Base-by-base conservation (phyloP, 1,140 invertebrate species). In the Prorops nasuta region DNA sequence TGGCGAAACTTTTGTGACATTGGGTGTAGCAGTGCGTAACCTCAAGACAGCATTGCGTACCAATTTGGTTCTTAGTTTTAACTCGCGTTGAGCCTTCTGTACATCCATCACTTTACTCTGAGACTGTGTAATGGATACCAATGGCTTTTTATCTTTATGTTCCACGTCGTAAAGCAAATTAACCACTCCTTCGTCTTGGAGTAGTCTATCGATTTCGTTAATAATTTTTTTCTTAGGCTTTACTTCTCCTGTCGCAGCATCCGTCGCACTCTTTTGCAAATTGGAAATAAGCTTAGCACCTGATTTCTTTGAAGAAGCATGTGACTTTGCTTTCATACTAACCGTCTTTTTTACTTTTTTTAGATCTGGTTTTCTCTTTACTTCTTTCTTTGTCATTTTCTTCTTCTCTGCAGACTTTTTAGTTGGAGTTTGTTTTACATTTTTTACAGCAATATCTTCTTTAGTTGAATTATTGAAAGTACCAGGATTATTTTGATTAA, bases 161-260 rank as follows among this genome's bases (percentile, higher is more conserved):
- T 87, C 84, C 1, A 90, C 79, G 16, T 89, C 86, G 59, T 90
- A 90, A 12, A 92, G 76, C 80, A 92, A 87, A 71, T 91, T 91
- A 1, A 91, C 86, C 2, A 90, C 88, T 1, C 90, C 90, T 68
- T 92, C 90, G 69, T 92, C 90, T 71, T 88, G 88, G 49, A 92
- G 74, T 32, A 92, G 67, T 50, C 80, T 83, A 59, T 91, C 88
- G 35, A 92, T 81, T 78, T 92, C 90, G 35, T 81, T 80, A 21
- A 82, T 73, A 48, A 80, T 80, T 63, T 84, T 84, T 53, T 82
- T 82, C 66, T 79, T 67, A 15, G 61, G 54, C 45, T 72, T 70
- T 12, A 38, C 2, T 4, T 61, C 51, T 32, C 49, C 24, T 3
- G 20, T 1, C 24, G 49, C 17, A 18, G 42, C 10, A 24, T 17